phyloP scores from a whole-genome alignment of 1,140 invertebrate genomes.

The Papilio polyxenes region DNA sequence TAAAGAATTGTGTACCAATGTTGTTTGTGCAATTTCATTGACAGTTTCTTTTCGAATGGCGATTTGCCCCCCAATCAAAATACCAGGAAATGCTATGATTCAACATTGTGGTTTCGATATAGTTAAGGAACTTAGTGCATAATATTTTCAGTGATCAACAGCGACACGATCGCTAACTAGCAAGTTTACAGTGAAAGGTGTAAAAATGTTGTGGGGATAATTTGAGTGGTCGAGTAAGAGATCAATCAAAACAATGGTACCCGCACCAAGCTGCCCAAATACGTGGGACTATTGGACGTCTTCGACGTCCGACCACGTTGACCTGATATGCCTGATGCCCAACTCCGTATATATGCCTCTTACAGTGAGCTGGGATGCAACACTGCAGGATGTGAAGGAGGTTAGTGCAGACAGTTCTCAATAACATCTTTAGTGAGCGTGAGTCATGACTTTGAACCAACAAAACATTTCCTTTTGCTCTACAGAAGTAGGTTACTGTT shows the following conservation, averaged over 20 bases:
- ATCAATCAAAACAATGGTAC: slow-evolving; percentile 82
- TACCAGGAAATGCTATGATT: slow-evolving; percentile 81
- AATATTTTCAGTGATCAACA: slow-evolving; percentile 68
- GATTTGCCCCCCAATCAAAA: slow-evolving; percentile 76
- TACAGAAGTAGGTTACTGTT: slow-evolving; percentile 71
- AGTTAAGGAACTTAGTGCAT: slow-evolving; percentile 61
- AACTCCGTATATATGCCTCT: slow-evolving; percentile 90
- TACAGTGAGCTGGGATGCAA: slow-evolving; percentile 85
- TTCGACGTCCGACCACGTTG: slow-evolving; percentile 83
- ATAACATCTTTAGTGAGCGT: slow-evolving; percentile 51
- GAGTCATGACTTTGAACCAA: slow-evolving; percentile 60
- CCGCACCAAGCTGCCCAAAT: slow-evolving; percentile 82
- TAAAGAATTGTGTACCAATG: slow-evolving; percentile 51
- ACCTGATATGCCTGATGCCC: slow-evolving; percentile 91
- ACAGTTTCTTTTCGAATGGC: slow-evolving; percentile 77
- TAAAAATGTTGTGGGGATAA: slow-evolving; percentile 71
- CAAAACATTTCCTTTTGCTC: slow-evolving; percentile 55
- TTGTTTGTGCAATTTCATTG: slow-evolving; percentile 74
- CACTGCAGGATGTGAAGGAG: slow-evolving; percentile 92
- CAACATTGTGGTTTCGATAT: slow-evolving; percentile 70
- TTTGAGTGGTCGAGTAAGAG: slow-evolving; percentile 59
- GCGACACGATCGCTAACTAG: slow-evolving; percentile 60
- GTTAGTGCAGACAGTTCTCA: slow-evolving; percentile 78
- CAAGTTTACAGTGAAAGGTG: slow-evolving; percentile 63
- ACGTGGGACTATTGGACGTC: slow-evolving; percentile 84